Percentiles rank a stretch among this genome's conserved stretches.
These are phyloP conservation scores for Gasteruption jaculator DNA, from an alignment of 2,888 invertebrate genomes.

Conservation along the genomic window DNA sequence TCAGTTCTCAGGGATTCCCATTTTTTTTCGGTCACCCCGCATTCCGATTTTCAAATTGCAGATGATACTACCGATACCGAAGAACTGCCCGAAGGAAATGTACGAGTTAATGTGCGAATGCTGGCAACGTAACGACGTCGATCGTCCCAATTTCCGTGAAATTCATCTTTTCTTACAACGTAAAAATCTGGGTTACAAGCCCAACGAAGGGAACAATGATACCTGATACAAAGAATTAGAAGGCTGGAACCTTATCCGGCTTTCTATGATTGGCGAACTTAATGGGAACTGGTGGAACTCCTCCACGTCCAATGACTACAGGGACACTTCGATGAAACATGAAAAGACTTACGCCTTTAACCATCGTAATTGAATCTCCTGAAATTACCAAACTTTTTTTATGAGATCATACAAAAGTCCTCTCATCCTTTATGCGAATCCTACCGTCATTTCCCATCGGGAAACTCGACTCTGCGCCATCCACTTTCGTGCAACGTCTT, in stretches of 20 bases:
- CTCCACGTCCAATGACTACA: too few species aligned
- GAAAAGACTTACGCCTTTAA: too few species aligned
- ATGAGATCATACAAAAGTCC: too few species aligned
- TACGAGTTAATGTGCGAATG: conserved; percentile 84
- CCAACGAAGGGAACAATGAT: conserved; percentile 37
- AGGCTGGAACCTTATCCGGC: conserved; percentile 47
- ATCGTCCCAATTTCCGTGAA: conserved; percentile 76
- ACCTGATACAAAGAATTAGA: conserved; percentile 49
- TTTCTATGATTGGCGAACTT: conserved; percentile 48
- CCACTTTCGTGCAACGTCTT: too few species aligned
- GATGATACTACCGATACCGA: conserved; percentile 63
- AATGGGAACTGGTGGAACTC: conserved; percentile 48
- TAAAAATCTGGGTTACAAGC: conserved; percentile 63
- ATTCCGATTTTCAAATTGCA: conserved; percentile 26
- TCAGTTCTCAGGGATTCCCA: too few species aligned
- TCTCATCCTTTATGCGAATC: too few species aligned
- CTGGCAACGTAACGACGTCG: conserved; percentile 75
- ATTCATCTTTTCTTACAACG: conserved; percentile 80
- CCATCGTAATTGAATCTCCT: too few species aligned
- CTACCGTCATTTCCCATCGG: too few species aligned
- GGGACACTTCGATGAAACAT: too few species aligned
- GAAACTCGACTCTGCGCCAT: too few species aligned
- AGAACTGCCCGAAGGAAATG: conserved; percentile 78
- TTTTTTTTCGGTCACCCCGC: too few species aligned
- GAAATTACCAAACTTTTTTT: too few species aligned